Evolutionary conservation across 2,888 invertebrate species (phyloP).

Genomic region (Calameuta pallipes): DNA sequence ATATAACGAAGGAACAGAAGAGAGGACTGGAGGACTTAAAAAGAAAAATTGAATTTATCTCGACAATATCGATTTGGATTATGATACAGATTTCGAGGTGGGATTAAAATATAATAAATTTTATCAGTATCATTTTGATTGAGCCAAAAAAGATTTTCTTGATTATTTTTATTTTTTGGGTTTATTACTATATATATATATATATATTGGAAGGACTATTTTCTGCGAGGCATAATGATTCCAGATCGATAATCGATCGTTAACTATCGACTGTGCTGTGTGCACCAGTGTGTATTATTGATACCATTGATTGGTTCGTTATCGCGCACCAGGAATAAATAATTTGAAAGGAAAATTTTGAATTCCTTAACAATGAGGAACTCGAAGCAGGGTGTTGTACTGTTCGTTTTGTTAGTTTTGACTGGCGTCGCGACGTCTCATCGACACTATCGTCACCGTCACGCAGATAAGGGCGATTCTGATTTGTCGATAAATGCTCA

Average conservation of each 20-base stretch:
- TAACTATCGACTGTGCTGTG: neutral
- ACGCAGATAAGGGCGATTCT: neutral
- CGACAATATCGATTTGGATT: slow-evolving; percentile 3
- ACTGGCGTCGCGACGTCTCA: slow-evolving; percentile 3
- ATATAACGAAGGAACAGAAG: neutral
- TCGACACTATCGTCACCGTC: slow-evolving; percentile 8
- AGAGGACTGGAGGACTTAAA: neutral
- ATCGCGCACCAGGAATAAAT: neutral
- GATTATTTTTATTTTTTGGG: neutral
- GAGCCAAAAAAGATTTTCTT: neutral
- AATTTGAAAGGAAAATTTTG: neutral
- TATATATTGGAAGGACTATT: neutral
- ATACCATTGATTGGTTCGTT: neutral
- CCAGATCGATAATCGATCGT: neutral
- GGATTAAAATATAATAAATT: slow-evolving; percentile 1
- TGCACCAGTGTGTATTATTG: neutral
- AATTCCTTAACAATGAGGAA: neutral
- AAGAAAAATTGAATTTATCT: slow-evolving; percentile 3
- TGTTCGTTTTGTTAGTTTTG: neutral
- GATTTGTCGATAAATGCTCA: neutral
- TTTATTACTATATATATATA: neutral
- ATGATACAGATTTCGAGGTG: neutral
- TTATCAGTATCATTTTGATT: neutral
- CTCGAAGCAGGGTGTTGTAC: neutral
- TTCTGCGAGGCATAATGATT: neutral